Percentiles rank a stretch among this genome's conserved stretches.
Conservation (phyloP, 2,113 vertebrate genomes). For the Hypomesus transpacificus region DNA sequence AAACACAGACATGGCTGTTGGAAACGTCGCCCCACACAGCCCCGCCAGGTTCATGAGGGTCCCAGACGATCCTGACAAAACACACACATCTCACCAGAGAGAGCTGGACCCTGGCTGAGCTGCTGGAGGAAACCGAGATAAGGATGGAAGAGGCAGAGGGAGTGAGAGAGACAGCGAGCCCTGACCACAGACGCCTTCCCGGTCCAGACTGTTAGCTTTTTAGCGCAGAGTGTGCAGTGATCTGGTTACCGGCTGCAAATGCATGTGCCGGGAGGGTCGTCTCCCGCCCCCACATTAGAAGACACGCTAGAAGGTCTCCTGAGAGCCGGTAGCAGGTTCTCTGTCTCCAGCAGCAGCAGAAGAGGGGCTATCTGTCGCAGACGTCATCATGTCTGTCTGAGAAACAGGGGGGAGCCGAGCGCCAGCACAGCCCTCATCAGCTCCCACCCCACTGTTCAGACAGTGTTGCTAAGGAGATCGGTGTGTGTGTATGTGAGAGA, state of each 20-base stretch:
- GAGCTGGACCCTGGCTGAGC: conserved; percentile 62
- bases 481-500: no score
- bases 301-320: conserved; percentile 74
- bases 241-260: conserved; percentile 80
- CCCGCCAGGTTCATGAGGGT: background rate
- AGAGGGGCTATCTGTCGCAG: conserved; percentile 25
- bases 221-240: conserved; percentile 68
- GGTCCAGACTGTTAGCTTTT: conserved; percentile 76
- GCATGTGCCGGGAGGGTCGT: conserved; percentile 59
- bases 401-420: conserved; percentile 47
- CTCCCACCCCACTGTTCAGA: conserved; percentile 26
- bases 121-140: conserved; percentile 70
- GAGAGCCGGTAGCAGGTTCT: conserved; percentile 72
- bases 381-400: conserved; percentile 74
- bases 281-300: conserved; percentile 70
- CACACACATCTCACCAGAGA: conserved; percentile 53
- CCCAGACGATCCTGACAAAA: background rate
- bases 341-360: conserved; percentile 74
- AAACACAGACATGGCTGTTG: background rate
- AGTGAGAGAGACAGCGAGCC: conserved; percentile 68
- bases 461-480: background rate
- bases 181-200: conserved; percentile 74
- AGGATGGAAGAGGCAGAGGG: conserved; percentile 64
- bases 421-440: conserved; percentile 8
- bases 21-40: no score